A percentile compares a stretch with the other conserved stretches of the same genome.
Evolutionary conservation across 2,888 invertebrate genomes (phyloP).

Genomic region (Athalia circularis): DNA sequence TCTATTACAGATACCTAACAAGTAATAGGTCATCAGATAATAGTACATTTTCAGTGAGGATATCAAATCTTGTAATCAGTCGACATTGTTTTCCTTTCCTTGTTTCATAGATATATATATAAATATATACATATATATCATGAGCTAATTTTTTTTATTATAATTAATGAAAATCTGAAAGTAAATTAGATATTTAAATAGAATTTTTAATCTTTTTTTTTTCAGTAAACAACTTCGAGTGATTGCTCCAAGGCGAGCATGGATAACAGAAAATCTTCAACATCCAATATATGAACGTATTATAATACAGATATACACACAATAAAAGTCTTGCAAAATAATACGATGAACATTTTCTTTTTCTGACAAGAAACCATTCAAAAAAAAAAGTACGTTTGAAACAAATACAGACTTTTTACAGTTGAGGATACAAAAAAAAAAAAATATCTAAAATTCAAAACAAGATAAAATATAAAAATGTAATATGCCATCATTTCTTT

Average conservation of each 20-base stretch:
- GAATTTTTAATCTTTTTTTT: slow-evolving; percentile 26
- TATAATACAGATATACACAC: slow-evolving; percentile 34
- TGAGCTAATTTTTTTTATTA: not conserved
- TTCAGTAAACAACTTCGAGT: slow-evolving; percentile 1
- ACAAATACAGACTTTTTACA: slow-evolving; percentile 34
- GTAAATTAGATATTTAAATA: slow-evolving; percentile 20
- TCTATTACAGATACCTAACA: slow-evolving; percentile 18
- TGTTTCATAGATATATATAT: slow-evolving; percentile 5
- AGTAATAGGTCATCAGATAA: slow-evolving; percentile 28
- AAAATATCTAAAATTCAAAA: slow-evolving; percentile 22
- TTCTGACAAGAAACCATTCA: slow-evolving; percentile 23
- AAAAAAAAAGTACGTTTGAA: slow-evolving; percentile 25
- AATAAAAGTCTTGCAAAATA: slow-evolving; percentile 18
- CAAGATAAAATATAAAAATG: slow-evolving; percentile 33
- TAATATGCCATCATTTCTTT: slow-evolving; percentile 26
- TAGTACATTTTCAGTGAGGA: slow-evolving; percentile 38
- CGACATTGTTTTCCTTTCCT: slow-evolving; percentile 6
- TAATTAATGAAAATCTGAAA: not conserved
- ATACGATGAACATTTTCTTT: slow-evolving; percentile 26
- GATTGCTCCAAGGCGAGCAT: slow-evolving; percentile 5
- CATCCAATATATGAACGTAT: slow-evolving; percentile 38
- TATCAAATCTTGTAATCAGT: slow-evolving; percentile 26
- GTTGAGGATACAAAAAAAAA: not conserved
- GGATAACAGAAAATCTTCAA: not conserved
- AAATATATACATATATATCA: not conserved